A percentile compares a stretch with the other conserved stretches of the same genome.
phyloP scores from a whole-genome alignment of 1,140 invertebrate species.

The Acyrthosiphon pisum region DNA sequence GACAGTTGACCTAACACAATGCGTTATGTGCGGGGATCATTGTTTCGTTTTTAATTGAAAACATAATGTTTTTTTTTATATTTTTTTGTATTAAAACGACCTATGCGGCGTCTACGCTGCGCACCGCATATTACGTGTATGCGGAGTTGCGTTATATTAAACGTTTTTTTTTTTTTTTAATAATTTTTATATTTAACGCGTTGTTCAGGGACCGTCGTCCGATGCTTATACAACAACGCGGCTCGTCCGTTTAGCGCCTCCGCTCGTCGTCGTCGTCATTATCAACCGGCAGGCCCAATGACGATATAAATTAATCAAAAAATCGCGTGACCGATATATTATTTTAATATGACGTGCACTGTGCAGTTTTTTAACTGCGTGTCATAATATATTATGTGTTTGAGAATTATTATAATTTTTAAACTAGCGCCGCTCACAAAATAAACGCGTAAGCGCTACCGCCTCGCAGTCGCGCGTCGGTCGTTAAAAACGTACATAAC shows the following conservation, averaged over 20 bases:
- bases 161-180: not conserved
- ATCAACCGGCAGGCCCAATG: not conserved
- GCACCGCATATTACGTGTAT: not conserved
- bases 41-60: conserved; percentile 48
- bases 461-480: not conserved
- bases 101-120: no score
- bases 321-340: not conserved
- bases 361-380: not conserved
- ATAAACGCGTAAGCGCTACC: not conserved
- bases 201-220: not conserved
- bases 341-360: not conserved
- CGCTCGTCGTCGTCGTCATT: no score
- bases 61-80: conserved; percentile 4
- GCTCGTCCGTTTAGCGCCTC: not conserved
- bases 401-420: not conserved
- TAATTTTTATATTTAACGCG: not conserved
- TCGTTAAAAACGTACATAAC: no score
- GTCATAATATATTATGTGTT: not conserved
- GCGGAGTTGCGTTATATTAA: not conserved
- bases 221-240: not conserved
- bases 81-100: not conserved
- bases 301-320: conserved; percentile 16
- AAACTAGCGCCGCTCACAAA: not conserved
- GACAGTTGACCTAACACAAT: conserved; percentile 34
- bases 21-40: not conserved